Conservation (phyloP, 2,888 invertebrate species). For the Pantelozetes paolii region DNA sequence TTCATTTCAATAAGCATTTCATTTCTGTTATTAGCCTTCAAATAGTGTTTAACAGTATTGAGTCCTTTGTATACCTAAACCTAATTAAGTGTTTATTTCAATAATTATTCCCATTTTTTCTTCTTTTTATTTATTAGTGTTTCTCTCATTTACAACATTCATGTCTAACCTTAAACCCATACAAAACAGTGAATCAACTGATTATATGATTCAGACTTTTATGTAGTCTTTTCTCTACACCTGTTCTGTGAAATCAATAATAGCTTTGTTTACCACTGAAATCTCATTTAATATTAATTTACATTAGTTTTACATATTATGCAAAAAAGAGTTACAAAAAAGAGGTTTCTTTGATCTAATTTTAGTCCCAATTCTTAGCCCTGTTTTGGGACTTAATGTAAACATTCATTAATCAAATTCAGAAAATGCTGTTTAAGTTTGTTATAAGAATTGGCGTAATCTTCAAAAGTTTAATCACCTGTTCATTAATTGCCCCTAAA, state of each 20-base stretch:
- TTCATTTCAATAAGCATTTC: not conserved
- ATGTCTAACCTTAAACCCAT: conserved; percentile 15
- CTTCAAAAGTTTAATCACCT: not conserved
- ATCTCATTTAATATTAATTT: not conserved
- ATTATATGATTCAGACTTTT: no score
- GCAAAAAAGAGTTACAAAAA: not conserved
- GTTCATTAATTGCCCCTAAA: not conserved
- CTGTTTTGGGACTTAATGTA: not conserved
- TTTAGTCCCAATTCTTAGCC: not conserved
- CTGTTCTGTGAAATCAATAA: conserved; percentile 24
- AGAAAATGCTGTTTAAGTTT: not conserved
- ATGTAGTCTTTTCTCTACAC: not conserved
- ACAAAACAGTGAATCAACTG: no score
- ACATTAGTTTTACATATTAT: no score
- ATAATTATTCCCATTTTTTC: not conserved
- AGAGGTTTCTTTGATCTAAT: not conserved
- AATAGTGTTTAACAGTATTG: not conserved
- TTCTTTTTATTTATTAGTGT: no score
- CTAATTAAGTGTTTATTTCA: no score
- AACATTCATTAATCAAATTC: not conserved
- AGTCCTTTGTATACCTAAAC: no score
- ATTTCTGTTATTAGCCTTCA: not conserved
- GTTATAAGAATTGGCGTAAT: no score
- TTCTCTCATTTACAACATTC: no score
- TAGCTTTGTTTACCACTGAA: not conserved